Base-by-base conservation (phyloP, 2,113 vertebrate genomes). In the Vidua chalybeata region DNA sequence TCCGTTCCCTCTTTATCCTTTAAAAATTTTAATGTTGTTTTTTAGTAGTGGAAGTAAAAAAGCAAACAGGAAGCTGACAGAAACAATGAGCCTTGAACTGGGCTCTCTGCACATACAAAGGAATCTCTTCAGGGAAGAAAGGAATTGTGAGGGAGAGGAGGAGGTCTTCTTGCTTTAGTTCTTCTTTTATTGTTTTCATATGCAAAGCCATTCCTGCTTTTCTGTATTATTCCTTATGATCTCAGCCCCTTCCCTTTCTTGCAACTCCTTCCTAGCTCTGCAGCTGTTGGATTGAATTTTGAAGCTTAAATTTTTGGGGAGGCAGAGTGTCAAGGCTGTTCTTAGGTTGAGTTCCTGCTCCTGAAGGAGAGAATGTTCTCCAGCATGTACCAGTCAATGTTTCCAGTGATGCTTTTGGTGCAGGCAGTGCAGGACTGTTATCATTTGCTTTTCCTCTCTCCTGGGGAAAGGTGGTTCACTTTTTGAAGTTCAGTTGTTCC, bases 61-160 rank as follows among this genome's bases (percentile, higher is more conserved):
- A 93, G 77, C 86, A 97, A 98, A 97, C 97, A 98, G 97, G 97
- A 98, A 98, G 95, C 83, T 75, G 83, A 52, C 72, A 96, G 92
- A 96, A 98, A 98, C 96, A 98, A 97, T 98, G 67, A 96, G 96
- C 94, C 94, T 95, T 93, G 82, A 96, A 41, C 75, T 86, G 56
- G 41, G 89, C 41, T 85, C 90, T 90, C 66, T 89, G 56, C 69
- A 83, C 87, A 88, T 83, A 93, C 90, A 96, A 93, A 96, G 51
- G 28, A 15, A n/a, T 91, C 84, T 93, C 75, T 92, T 95, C 86
- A 75, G 73, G 67, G 75, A 93, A 95, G 84, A 96, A 72, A 87
- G 81, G 55, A 58, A 41, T 69, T 86, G 56, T 31, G 48, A 84
- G 84, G 71, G 72, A 95, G 92, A 66, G 85, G 72, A 84, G 74